Base-by-base conservation (phyloP, 2,113 vertebrate species). In the Varanus salvator region DNA sequence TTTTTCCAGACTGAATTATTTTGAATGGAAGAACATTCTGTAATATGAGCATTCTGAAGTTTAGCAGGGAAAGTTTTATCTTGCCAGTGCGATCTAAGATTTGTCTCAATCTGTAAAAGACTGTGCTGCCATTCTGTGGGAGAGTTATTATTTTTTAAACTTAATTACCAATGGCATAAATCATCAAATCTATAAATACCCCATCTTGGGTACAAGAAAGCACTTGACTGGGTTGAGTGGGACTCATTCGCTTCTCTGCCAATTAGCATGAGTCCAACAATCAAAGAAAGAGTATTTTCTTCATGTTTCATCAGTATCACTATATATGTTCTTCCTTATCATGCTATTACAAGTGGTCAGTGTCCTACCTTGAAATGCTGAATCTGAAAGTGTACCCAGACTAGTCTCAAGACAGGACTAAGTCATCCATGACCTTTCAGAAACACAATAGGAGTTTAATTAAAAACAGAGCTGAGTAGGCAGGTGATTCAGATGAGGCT, bases 381-480 rank as follows among this genome's bases (percentile, higher is more conserved):
- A 94, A 94, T 97, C 89, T 83, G 93, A 95, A 90, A 95, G 96
- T 96, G 96, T 96, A 95, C 93, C 92, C 94, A 94, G 92, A 93
- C 92, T 87, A 93, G 93, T 93, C 95, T 96, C 48, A 96, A 94
- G 95, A 96, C 94, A 95, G 95, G 92, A 92, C 81, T 90, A 95
- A 97, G 97, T 96, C 96, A 96, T 96, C 92, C 27, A 90, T 95
- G 96, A 96, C 97, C 97, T 97, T 98, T 98, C 96, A 93, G 94
- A 96, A 97, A 95, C 96, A 95, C 96, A 95, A 95, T 85, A 81
- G 86, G 97, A 97, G 96, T 96, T 97, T 98, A 97, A 98, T 98
- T 97, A 97, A 97, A 97, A 97, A 90, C 95, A 92, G 94, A 96
- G 93, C 93, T 90, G 64, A 21, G 74, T 8, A 52, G 90, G 87